Evolutionary conservation across 2,888 invertebrate genomes (phyloP).

Genomic region (Xylota segnis): DNA sequence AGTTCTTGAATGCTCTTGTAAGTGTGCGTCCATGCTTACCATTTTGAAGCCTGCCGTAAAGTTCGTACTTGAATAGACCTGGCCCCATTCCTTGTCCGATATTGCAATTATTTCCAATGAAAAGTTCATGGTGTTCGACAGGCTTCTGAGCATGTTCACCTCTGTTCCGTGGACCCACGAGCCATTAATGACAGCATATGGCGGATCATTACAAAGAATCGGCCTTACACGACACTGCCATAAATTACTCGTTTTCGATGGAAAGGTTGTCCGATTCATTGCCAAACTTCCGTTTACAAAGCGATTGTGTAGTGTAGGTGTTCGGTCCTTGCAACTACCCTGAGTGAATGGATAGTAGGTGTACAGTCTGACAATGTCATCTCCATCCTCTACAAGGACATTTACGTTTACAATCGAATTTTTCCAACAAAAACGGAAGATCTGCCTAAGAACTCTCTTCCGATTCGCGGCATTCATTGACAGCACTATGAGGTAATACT

Average conservation of each 20-base stretch:
- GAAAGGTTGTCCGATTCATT: neutral
- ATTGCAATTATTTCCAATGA: too few relatives aligned
- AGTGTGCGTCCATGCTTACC: too few relatives aligned
- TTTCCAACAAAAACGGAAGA: neutral
- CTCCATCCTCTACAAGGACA: neutral
- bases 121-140: too few relatives aligned
- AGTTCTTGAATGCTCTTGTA: rapidly evolving
- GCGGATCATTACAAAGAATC: too few relatives aligned
- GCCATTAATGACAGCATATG: too few relatives aligned
- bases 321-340: neutral
- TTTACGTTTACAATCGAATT: slow-evolving; percentile 30
- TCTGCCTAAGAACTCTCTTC: neutral
- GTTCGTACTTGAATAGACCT: neutral
- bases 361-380: slow-evolving; percentile 33
- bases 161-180: too few relatives aligned
- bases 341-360: slow-evolving; percentile 32
- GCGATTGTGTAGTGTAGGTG: slow-evolving; percentile 9
- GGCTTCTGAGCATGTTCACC: too few relatives aligned
- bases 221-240: too few relatives aligned
- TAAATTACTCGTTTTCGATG: neutral
- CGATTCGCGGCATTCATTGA: neutral
- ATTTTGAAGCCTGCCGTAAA: neutral
- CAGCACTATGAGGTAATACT: slow-evolving; percentile 19
- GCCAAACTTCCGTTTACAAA: neutral
- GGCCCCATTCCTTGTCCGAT: neutral